These are phyloP conservation scores for Pangasianodon gigas DNA, from an alignment of 2,113 vertebrate genomes.

Conservation along the genomic window DNA sequence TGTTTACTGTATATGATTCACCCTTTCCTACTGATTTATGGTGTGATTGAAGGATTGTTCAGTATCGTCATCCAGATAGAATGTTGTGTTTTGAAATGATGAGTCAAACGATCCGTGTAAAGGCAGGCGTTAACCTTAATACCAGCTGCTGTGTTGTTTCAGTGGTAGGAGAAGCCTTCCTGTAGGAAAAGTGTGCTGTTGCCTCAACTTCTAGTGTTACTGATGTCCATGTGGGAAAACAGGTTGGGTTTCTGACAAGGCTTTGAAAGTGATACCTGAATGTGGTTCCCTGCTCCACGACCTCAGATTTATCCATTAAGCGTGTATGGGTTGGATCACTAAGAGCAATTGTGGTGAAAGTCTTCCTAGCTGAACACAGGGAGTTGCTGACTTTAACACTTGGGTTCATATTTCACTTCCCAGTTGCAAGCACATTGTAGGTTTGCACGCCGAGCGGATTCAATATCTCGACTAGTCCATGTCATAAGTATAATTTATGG, in stretches of 20 bases:
- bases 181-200: slow-evolving; percentile 32
- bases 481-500: not conserved
- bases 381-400: not conserved
- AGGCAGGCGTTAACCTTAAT: not conserved
- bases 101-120: slow-evolving; percentile 16
- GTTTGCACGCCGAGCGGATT: not conserved
- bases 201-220: slow-evolving; percentile 26
- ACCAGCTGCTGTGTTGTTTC: slow-evolving; percentile 35
- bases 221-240: slow-evolving; percentile 25
- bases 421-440: not conserved
- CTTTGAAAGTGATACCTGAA: slow-evolving; percentile 47
- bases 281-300: slow-evolving; percentile 24
- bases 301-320: slow-evolving; percentile 32
- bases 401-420: not conserved
- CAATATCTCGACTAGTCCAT: not conserved
- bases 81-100: not conserved
- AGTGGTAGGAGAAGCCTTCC: slow-evolving; percentile 46
- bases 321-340: slow-evolving; percentile 14
- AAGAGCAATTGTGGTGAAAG: not conserved
- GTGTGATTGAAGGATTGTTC: not conserved
- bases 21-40: not conserved
- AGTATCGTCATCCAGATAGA: not conserved
- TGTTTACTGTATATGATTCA: not conserved
- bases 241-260: slow-evolving; percentile 17
- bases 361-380: not conserved